phyloP scores from a whole-genome alignment of 2,113 vertebrate species.

The Delphinapterus leucas region DNA sequence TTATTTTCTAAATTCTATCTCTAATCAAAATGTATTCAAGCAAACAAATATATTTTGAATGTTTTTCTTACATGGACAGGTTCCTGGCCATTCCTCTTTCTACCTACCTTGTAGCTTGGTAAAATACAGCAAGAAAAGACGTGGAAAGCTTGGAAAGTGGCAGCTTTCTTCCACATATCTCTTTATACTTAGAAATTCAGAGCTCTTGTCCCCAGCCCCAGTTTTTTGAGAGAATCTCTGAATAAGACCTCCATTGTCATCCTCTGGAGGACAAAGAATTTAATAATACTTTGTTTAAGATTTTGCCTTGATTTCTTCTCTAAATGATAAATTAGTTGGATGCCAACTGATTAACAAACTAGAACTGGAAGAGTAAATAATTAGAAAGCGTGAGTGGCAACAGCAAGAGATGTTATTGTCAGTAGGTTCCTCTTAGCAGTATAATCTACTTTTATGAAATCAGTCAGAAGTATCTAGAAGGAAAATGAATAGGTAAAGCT shows the following conservation, averaged over 20 bases:
- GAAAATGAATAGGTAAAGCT: background rate
- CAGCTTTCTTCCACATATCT: background rate
- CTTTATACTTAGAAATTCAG: background rate
- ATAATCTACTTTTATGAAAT: background rate
- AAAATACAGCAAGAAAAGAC: background rate
- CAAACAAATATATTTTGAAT: background rate
- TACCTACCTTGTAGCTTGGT: background rate
- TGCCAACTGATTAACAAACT: background rate
- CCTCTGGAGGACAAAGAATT: background rate
- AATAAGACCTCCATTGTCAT: background rate
- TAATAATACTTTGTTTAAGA: background rate
- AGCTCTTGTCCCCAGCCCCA: background rate
- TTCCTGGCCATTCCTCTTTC: background rate
- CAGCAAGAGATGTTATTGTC: background rate
- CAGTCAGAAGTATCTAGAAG: background rate
- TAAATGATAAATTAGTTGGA: background rate
- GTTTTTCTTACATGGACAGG: background rate
- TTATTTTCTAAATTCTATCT: background rate
- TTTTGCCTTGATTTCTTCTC: background rate
- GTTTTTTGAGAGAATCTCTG: background rate
- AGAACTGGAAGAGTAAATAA: background rate
- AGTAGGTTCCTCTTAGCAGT: background rate
- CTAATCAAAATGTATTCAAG: background rate
- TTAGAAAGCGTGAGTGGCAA: background rate
- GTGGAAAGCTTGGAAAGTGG: background rate